Evolutionary conservation across 2,888 invertebrate genomes (phyloP), one percentile per base, ranked within the genome.

Genomic region (Noctua pronuba): DNA sequence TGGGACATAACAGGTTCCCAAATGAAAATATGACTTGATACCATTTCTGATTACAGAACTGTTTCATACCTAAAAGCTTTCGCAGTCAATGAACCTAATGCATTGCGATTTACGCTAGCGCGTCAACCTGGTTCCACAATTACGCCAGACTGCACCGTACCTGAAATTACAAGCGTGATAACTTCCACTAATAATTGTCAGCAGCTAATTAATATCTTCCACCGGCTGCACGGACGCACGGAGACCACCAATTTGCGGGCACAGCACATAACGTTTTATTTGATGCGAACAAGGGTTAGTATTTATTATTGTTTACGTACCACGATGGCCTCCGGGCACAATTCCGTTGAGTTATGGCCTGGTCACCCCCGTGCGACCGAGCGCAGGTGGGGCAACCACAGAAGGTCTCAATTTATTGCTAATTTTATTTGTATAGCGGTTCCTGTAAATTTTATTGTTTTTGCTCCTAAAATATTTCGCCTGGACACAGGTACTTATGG

Each of bases 341-440:
- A 95, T 96, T 94, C 92, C 83, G 94, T 90, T 96, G 95, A 96
- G 92, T 95, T 96, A 96, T 95, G 88, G 91, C 92, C 87, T 90
- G 94, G 94, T 94, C 94, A 93, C 92, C 94, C 94, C 92, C 91
- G 79, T 88, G 89, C 86, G 79, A 90, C 91, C 85, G 90, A 87
- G 90, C 93, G 90, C 95, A 96, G 96, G 96, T 96, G 96, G 92
- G 89, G 83, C 88, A 88, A 77, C 90, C 90, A 84, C 91, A 92
- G 92, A 92, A 93, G 92, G 93, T 93, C 94, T 92, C 93, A 94
- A 96, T 96, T 96, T 96, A 96, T 95, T 92, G 94, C 94, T 94
- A 94, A 95, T 95, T 95, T 94, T 94, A 94, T 94, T 92, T 92
- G 92, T 92, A 90, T 92, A 88, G 86, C 89, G 86, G 90, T 88